A percentile compares a stretch with the other conserved stretches of the same genome.
phyloP scores from a whole-genome alignment of 2,888 invertebrate genomes.

The Diloba caeruleocephala region DNA sequence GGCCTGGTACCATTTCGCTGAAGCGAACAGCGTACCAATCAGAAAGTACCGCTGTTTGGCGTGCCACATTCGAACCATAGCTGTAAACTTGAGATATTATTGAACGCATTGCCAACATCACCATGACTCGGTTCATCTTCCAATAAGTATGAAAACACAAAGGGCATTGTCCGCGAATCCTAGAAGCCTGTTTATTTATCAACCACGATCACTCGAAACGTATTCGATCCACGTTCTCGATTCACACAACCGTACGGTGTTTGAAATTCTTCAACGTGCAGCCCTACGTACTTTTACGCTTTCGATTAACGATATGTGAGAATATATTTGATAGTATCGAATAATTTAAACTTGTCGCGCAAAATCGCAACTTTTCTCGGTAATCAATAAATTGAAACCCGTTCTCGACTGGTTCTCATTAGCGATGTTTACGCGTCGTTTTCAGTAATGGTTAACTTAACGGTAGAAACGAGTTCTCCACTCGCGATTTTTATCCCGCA shows the following conservation, averaged over 20 bases:
- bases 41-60: constrained; percentile 82
- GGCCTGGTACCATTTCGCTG: constrained; percentile 72
- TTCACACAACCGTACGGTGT: constrained; percentile 84
- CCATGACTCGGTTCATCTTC: constrained; percentile 34
- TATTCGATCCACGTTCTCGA: constrained; percentile 85
- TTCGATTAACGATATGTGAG: constrained; percentile 56
- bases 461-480: constrained; percentile 83
- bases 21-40: constrained; percentile 70
- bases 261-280: constrained; percentile 74
- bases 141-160: constrained; percentile 55
- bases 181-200: constrained; percentile 79
- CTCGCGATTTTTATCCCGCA: constrained; percentile 68
- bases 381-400: constrained; percentile 68
- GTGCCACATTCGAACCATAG: constrained; percentile 64
- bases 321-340: constrained; percentile 41
- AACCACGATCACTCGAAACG: constrained; percentile 71
- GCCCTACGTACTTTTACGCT: constrained; percentile 72
- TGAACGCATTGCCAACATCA: constrained; percentile 15
- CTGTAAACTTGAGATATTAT: constrained; percentile 44
- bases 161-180: constrained; percentile 79
- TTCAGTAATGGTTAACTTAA: constrained; percentile 80
- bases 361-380: constrained; percentile 56
- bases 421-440: constrained; percentile 72
- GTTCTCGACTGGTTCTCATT: constrained; percentile 71
- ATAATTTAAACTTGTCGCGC: constrained; percentile 37